A percentile compares a stretch with the other conserved stretches of the same genome.
These are phyloP conservation scores for Nylanderia fulva DNA, from an alignment of 1,140 invertebrate species.

Conservation along the genomic window DNA sequence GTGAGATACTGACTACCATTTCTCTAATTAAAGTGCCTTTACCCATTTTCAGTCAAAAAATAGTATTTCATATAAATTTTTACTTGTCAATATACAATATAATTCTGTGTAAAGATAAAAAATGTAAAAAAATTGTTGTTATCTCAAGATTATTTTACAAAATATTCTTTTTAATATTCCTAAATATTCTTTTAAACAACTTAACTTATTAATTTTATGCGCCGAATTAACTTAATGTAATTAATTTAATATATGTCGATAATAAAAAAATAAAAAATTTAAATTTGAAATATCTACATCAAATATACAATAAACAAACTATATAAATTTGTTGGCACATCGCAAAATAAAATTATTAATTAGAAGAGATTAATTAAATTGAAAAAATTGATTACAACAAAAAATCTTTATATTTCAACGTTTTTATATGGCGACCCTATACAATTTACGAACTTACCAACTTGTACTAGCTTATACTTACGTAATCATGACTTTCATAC, in stretches of 20 bases:
- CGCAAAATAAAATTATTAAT: neutral
- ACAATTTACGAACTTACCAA: conserved; percentile 48
- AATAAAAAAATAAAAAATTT: no score
- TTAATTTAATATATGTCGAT: no score
- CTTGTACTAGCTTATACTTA: conserved; percentile 42
- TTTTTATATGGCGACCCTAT: conserved; percentile 26
- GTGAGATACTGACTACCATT: conserved; percentile 55
- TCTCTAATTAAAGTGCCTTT: conserved; percentile 63
- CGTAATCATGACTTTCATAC: conserved; percentile 59
- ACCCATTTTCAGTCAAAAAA: conserved; percentile 34
- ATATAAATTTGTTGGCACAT: neutral
- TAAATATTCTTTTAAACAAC: no score
- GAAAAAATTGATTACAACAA: neutral
- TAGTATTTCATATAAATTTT: conserved; percentile 11
- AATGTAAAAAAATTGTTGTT: no score
- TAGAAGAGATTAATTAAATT: neutral
- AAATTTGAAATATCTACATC: no score
- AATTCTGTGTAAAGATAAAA: no score
- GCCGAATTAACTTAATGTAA: neutral
- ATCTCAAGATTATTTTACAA: no score
- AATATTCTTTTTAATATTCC: no score
- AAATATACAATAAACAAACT: no score
- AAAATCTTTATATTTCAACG: conserved; percentile 13
- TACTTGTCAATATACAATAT: neutral
- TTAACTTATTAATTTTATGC: no score